Evolutionary conservation across 2,113 vertebrate species (phyloP).

Genomic region (Chrysochloris asiatica): DNA sequence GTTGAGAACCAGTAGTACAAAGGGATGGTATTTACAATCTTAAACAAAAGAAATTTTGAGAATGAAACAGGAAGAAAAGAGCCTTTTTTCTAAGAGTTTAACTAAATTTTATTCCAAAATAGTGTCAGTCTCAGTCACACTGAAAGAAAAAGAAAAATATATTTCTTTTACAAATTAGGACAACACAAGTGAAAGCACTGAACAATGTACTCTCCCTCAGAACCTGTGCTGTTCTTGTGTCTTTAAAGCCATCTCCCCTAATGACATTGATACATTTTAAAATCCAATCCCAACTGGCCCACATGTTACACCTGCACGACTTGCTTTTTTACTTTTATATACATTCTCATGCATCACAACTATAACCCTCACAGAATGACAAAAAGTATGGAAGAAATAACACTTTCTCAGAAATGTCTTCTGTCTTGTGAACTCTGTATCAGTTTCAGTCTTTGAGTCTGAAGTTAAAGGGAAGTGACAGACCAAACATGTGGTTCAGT

Average conservation of each 20-base stretch:
- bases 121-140: background rate
- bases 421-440: background rate
- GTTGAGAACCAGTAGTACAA: background rate
- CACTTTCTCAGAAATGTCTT: background rate
- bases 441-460: background rate
- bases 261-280: slow-evolving; percentile 32
- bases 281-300: slow-evolving; percentile 29
- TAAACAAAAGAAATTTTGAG: too few species aligned
- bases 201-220: slow-evolving; percentile 24
- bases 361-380: slow-evolving; percentile 23
- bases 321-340: slow-evolving; percentile 35
- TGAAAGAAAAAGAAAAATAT: background rate
- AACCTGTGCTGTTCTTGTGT: slow-evolving; percentile 52
- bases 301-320: slow-evolving; percentile 5
- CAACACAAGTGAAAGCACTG: slow-evolving; percentile 2
- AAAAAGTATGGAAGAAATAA: slow-evolving; percentile 22
- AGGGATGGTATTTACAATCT: too few species aligned
- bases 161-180: slow-evolving; percentile 42
- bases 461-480: slow-evolving; percentile 17
- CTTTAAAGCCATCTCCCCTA: slow-evolving; percentile 59
- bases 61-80: background rate
- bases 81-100: background rate
- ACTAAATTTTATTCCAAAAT: slow-evolving; percentile 28
- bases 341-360: slow-evolving; percentile 41
- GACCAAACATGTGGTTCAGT: background rate